phyloP scores from a whole-genome alignment of 2,113 vertebrate genomes.

The Astatotilapia flaviijosephi region DNA sequence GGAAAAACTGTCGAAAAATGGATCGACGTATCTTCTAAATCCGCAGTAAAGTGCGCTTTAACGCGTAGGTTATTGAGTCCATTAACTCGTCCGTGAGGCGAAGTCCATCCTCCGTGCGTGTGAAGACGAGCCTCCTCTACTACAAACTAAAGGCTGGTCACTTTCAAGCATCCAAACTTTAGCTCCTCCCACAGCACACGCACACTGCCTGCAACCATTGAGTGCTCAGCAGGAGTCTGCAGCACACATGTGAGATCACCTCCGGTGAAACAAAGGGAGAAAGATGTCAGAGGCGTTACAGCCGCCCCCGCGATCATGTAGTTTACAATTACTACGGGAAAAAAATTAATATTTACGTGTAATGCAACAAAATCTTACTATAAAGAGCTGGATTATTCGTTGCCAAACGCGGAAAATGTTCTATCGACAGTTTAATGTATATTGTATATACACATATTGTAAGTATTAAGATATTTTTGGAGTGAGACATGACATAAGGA shows the following conservation, averaged over 20 bases:
- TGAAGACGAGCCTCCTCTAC: background rate
- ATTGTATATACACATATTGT: background rate
- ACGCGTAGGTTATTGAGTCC: background rate
- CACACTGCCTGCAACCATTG: background rate
- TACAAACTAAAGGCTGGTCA: background rate
- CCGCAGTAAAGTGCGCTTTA: background rate
- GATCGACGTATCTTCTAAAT: background rate
- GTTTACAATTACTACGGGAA: background rate
- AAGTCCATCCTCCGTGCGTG: background rate
- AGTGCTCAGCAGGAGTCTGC: background rate
- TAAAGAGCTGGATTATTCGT: background rate
- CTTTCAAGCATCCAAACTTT: slow-evolving; percentile 4
- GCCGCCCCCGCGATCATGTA: background rate
- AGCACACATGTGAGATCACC: background rate
- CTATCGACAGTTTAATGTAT: background rate
- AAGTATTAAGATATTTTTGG: background rate
- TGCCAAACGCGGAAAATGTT: background rate
- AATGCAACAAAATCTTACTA: background rate
- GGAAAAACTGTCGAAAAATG: background rate
- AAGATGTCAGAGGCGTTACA: background rate
- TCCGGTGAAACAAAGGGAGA: background rate
- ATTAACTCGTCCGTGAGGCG: background rate
- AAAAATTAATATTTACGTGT: background rate
- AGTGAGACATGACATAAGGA: background rate
- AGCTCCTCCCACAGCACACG: slow-evolving; percentile 44